Base-by-base conservation (phyloP, 1,140 invertebrate genomes). In the Tribolium madens region DNA sequence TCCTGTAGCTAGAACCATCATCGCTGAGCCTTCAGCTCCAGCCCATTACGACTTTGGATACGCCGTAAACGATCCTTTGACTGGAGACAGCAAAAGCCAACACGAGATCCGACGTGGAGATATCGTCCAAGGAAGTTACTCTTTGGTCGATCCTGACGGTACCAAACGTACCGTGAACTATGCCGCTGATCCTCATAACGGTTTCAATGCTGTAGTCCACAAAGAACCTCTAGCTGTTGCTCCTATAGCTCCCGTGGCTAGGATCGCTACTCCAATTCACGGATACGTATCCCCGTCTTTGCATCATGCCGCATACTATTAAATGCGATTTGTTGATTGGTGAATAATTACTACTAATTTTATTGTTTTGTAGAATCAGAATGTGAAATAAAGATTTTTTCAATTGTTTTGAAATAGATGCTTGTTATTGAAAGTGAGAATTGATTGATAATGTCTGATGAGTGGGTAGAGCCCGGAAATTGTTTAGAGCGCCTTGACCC, bases 81-180 rank as follows among this genome's bases (percentile, higher is more conserved):
- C 82, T 79, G 89, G 81, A 50, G 81, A 83, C 60, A 74, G 57
- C 53, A 83, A 83, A 47, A 73, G 50, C 52, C 81, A 82, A 72
- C 73, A 78, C 53, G 81, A 82, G 79, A 68, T 69, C 2, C 78
- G 81, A 12, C 75, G 76, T 42, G 81, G 81, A 14, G 82, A 83
- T 42, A 64, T 75, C 53, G 81, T 82, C 13, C 79, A 81, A 69
- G 80, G 80, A 17, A 77, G 71, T 57, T 81, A 81, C 69, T 80
- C 78, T n/a, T 84, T 88, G 4, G 87, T 91, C 75, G 88, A 89
- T 26, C 84, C 88, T 3, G 88, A 89, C 77, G 88, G 88, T 77
- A 86, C 86, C 74, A 84, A 88, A 50, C 86, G 88, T 78, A 88
- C 87, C 46, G 87, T 89, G 31, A 83, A 87, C 78, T 89, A 89